These are phyloP conservation scores for Euborellia annulipes DNA, from an alignment of 1,140 invertebrate species.

Conservation along the genomic window DNA sequence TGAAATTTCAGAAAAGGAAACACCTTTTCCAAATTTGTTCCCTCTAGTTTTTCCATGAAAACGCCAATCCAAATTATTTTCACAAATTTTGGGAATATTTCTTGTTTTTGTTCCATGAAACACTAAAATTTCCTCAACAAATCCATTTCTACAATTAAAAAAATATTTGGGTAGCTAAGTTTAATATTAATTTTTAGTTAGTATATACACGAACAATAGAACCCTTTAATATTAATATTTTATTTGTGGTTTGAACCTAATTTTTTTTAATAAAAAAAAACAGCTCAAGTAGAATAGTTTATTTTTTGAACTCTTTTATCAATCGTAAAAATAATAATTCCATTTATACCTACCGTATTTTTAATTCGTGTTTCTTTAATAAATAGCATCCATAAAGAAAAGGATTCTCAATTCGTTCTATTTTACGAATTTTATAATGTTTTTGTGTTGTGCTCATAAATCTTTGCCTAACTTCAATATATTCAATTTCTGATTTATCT, in stretches of 20 bases:
- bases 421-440: slow-evolving; percentile 1
- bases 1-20: slow-evolving; percentile 19
- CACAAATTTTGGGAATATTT: slow-evolving; percentile 16
- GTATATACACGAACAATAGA: too few relatives aligned
- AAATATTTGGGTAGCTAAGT: too few relatives aligned
- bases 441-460: not conserved
- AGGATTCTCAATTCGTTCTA: slow-evolving; percentile 13
- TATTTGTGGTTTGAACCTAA: too few relatives aligned
- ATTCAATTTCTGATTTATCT: too few relatives aligned
- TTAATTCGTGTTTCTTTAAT: slow-evolving; percentile 15
- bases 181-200: too few relatives aligned
- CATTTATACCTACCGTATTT: slow-evolving; percentile 6
- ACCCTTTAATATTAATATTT: too few relatives aligned
- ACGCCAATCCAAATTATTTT: slow-evolving; percentile 23
- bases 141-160: too few relatives aligned
- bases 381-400: slow-evolving; percentile 13
- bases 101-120: slow-evolving; percentile 21
- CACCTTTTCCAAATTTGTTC: slow-evolving; percentile 19
- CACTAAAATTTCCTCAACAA: slow-evolving; percentile 12
- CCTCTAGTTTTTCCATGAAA: slow-evolving; percentile 14
- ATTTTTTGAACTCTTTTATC: too few relatives aligned
- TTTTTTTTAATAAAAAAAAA: too few relatives aligned
- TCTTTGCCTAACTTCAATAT: too few relatives aligned
- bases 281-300: too few relatives aligned
- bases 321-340: too few relatives aligned